Percentiles rank a stretch among this genome's conserved stretches.
Conservation (phyloP, 2,113 vertebrate species). For the Naja naja region DNA sequence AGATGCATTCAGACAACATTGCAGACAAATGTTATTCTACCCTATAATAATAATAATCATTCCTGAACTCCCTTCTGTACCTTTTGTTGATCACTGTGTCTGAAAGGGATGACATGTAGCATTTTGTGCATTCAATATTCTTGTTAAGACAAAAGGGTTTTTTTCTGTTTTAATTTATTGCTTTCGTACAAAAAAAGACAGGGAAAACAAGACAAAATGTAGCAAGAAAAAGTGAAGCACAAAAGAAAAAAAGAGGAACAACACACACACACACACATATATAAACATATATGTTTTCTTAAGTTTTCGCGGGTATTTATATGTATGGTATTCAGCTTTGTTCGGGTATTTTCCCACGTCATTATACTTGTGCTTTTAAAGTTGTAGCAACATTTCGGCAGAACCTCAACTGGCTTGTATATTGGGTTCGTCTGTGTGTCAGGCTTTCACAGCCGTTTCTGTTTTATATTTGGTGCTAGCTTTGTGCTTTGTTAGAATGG, state of each 20-base stretch:
- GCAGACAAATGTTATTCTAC: neutral
- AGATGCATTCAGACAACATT: neutral
- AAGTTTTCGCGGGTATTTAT: too few relatives aligned
- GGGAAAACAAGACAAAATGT: neutral
- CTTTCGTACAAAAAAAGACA: neutral
- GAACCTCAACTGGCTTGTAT: too few relatives aligned
- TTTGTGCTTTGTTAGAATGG: too few relatives aligned
- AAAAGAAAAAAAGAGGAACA: neutral
- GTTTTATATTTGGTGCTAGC: too few relatives aligned
- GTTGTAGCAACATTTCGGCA: too few relatives aligned
- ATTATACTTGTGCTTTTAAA: too few relatives aligned
- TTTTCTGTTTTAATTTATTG: neutral
- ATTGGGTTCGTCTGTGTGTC: too few relatives aligned
- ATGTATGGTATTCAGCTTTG: too few relatives aligned
- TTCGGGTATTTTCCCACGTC: too few relatives aligned
- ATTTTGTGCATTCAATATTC: neutral
- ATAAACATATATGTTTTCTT: too few relatives aligned
- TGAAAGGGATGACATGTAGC: neutral
- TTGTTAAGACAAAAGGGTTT: neutral
- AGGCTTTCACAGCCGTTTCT: too few relatives aligned
- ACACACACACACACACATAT: too few relatives aligned
- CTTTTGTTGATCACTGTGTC: neutral
- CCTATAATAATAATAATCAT: neutral
- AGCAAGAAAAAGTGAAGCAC: neutral
- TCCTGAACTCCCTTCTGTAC: neutral